Evolutionary conservation across 2,888 invertebrate genomes (phyloP), one percentile per base, ranked within the genome.

Genomic region (Ophioninae sp.): DNA sequence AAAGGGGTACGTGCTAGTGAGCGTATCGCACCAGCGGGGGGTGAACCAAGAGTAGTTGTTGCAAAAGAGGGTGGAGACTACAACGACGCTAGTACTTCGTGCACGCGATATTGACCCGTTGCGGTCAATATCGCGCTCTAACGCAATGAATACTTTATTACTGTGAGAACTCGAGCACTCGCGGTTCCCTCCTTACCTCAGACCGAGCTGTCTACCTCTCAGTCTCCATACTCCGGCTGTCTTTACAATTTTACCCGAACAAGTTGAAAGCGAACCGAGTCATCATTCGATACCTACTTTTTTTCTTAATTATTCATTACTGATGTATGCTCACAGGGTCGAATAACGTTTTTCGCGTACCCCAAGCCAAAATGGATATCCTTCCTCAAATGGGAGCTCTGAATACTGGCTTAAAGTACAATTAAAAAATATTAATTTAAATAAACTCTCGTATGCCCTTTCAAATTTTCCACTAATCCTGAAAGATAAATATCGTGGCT

Each of bases 61-160:
- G 69, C 67, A 63, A 76, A 76, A 51, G 76, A 67, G 79, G 79
- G 65, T 69, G 68, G 67, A 83, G 83, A 71, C 69, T 58, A 75
- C 64, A 74, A 73, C 72, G 63, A 56, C 79, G 72, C 63, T 65
- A 51, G 41, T 76, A 59, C 51, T 58, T 76, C 76, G 41, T 76
- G 79, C 79, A 82, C 77, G 76, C 77, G 79, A 90, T 87, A 88
- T 89, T 89, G 51, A 87, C 89, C 87, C 87, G 88, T 87, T 88
- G 88, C 92, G 91, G 92, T 92, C 92, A 92, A 92, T 92, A 92
- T 89, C 90, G 90, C 88, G 88, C 87, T 88, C 88, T 90, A 88
- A 86, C 85, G 81, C 82, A 88, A 90, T 92, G 88, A 91, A 92
- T 92, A 90, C 82, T 92, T 91, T 61, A 92, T 86, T 84, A 89